Base-by-base conservation (phyloP, 2,797 vertebrate genomes). In the Allobates femoralis region DNA sequence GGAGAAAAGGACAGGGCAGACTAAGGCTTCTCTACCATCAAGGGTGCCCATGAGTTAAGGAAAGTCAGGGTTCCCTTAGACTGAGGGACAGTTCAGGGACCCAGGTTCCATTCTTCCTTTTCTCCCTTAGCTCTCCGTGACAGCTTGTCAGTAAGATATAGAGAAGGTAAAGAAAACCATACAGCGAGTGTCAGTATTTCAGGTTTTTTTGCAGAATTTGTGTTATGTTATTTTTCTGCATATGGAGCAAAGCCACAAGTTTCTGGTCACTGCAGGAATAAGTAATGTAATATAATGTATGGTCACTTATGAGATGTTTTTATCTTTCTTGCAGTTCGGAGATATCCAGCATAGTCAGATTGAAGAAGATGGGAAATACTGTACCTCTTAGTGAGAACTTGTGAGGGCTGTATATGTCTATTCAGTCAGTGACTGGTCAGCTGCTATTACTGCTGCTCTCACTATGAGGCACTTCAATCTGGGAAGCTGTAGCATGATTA, bases 401-500 rank as follows among this genome's bases (percentile, higher is more conserved):
- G 60, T 50, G 15, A 50, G n/a, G 69, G 66, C 62, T 74, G 56
- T 37, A 74, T 62, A 56, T 73, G 66, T 51, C 18, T 81, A 74
- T 69, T 81, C 55, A 74, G 84, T 26, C 46, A 37, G 37, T 58
- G 30, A 58, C 53, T 56, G 79, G 46, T 66, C 79, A 69, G 58
- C 62, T 76, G 69, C 51, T 69, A 64, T 64, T 64, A 75, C 56
- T 69, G 69, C 69, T 55, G 69, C 86, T 66, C 86, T 46, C 56
- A 15, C 34, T 78, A 80, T 84, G 58, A 85, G 84, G 76, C 83
- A 81, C 83, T 88, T 50, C 58, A 81, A 67, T 75, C 71, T 83
- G 73, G 64, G 69, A 88, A 88, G 77, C 83, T 50, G 37, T 16
- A 69, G 87, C 87, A 81, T 93, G 92, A 95, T 95, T 95, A 95